Conservation (phyloP, 2,888 invertebrate genomes). For the Agrypnus murinus region DNA sequence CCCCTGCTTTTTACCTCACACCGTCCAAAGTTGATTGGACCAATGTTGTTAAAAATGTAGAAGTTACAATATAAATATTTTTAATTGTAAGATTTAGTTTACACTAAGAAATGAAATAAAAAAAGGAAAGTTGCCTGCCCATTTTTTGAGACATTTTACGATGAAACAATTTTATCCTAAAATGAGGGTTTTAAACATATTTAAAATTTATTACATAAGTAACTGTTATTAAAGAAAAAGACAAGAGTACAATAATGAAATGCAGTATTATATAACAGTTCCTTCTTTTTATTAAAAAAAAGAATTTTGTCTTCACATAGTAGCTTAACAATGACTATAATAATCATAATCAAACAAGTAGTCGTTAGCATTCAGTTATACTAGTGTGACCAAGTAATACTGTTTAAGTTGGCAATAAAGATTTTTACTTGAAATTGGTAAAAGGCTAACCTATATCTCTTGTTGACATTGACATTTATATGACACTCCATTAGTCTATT, state of each 20-base stretch:
- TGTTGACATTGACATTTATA: too few relatives aligned
- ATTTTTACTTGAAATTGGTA: too few relatives aligned
- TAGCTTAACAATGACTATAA: not conserved
- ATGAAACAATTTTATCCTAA: not conserved
- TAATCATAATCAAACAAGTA: not conserved
- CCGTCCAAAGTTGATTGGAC: slow-evolving; percentile 94
- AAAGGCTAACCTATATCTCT: too few relatives aligned
- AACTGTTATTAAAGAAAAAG: slow-evolving; percentile 15
- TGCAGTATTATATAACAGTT: slow-evolving; percentile 32
- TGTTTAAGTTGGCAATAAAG: too few relatives aligned
- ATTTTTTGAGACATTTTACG: slow-evolving; percentile 21
- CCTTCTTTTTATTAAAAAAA: slow-evolving; percentile 5
- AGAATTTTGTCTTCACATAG: slow-evolving; percentile 4
- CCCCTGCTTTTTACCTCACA: slow-evolving; percentile 93
- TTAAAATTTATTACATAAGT: slow-evolving; percentile 17
- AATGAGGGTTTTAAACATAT: not conserved
- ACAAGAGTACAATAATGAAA: slow-evolving; percentile 30
- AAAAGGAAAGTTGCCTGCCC: slow-evolving; percentile 14
- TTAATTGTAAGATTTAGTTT: not conserved
- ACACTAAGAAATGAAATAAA: not conserved
- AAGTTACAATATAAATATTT: slow-evolving; percentile 68
- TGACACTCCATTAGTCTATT: too few relatives aligned
- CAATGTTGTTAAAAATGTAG: slow-evolving; percentile 90
- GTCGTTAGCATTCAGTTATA: too few relatives aligned
- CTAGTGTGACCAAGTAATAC: too few relatives aligned